Evolutionary conservation across 2,113 vertebrate genomes (phyloP), one percentile per base, ranked within the genome.

Genomic region (Ceyx melanurus): DNA sequence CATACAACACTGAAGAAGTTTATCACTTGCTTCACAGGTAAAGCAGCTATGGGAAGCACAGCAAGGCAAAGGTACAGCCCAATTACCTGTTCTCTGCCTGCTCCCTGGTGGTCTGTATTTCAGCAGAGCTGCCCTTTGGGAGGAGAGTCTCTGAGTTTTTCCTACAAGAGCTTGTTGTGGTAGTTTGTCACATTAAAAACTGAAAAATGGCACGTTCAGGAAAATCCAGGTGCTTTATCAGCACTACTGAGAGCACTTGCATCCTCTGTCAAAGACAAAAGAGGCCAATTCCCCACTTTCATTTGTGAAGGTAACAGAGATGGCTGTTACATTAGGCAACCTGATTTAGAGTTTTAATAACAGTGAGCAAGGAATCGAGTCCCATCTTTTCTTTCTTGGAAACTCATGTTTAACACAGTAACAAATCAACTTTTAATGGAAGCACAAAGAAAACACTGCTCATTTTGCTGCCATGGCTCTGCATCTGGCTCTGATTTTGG

Each of bases 281-380:
- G 28, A 18, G 20, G 19, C 46, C 57, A 67, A 46, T 74, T 78
- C 43, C 28, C 66, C 6, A 0, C 64, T 56, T 71, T 26, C 33
- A 21, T 78, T 70, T 60, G 29, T 1, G 4, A 74, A 87, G 57
- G 46, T 33, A 67, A n/a, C 19, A 37, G 61, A 33, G 46, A 12
- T 40, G 46, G 31, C 43, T 93, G 67, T 3, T 1, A 35, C 35
- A 35, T 35, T 2, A 43, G 29, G 53, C 31, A 81, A 40, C 29
- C 66, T 84, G 83, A 92, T 89, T 78, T 60, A 92, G 61, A 68
- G 74, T 46, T 95, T 95, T 91, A 95, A 93, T 93, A 95, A 82
- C 20, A 60, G 58, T 2, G 0, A 71, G 40, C 0, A 0, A 67
- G 61, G 28, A 90, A 15, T 23, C 37, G 58, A 42, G 61, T 10